A percentile compares a stretch with the other conserved stretches of the same genome.
Evolutionary conservation across 2,888 invertebrate species (phyloP).

Genomic region (Silvanus unidentatus): DNA sequence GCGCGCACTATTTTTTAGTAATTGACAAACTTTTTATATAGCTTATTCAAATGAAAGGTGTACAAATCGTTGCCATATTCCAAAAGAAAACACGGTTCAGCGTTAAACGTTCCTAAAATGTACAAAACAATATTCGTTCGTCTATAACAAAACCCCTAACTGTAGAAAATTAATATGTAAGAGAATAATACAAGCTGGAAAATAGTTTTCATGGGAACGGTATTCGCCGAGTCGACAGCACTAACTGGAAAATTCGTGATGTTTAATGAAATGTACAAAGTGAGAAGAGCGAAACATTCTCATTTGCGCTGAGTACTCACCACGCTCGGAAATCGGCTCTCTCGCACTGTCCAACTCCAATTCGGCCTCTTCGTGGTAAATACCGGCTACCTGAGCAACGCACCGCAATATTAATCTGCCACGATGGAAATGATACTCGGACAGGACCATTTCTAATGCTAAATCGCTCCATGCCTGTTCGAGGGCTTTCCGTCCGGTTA

Average conservation of each 20-base stretch:
- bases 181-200: not conserved
- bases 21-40: constrained; percentile 6
- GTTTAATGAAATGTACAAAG: no score
- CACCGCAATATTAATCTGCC: constrained; percentile 67
- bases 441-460: constrained; percentile 53
- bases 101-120: no score
- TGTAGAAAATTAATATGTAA: constrained; percentile 4
- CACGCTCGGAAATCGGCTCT: constrained; percentile 75
- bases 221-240: constrained; percentile 24
- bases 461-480: constrained; percentile 56
- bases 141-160: constrained; percentile 1
- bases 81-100: no score
- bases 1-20: not conserved
- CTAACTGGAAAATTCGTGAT: constrained; percentile 25
- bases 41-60: constrained; percentile 6
- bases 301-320: constrained; percentile 48
- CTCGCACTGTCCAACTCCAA: constrained; percentile 65
- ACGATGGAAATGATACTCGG: constrained; percentile 54
- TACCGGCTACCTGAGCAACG: constrained; percentile 61
- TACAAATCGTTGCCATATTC: not conserved
- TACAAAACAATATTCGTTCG: no score
- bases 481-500: constrained; percentile 47
- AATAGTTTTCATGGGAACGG: not conserved
- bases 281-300: not conserved
- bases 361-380: constrained; percentile 64